These are phyloP conservation scores for Mormyrus proboscirostris DNA, from an alignment of 2,797 vertebrate genomes.

Conservation along the genomic window DNA sequence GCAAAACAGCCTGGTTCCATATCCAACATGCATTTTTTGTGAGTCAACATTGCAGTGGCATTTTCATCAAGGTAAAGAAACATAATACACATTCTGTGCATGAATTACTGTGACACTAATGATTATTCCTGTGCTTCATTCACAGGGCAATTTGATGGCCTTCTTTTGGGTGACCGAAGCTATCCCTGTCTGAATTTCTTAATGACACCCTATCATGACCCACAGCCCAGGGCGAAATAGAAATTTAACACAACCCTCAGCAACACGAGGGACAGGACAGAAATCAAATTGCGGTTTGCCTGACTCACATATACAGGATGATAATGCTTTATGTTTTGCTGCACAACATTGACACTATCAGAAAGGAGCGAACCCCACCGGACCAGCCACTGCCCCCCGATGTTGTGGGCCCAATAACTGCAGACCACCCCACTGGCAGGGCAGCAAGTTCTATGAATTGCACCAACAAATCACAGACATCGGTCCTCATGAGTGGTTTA, in stretches of 20 bases:
- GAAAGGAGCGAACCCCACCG: neutral
- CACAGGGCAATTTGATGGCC: neutral
- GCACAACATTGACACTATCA: neutral
- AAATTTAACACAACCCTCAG: neutral
- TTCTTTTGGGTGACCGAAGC: neutral
- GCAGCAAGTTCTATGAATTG: neutral
- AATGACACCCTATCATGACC: neutral
- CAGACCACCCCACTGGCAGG: neutral
- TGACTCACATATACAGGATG: neutral
- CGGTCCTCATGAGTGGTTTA: neutral
- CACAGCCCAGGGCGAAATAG: neutral
- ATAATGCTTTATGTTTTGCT: neutral
- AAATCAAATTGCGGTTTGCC: neutral
- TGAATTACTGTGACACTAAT: neutral
- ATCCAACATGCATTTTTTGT: neutral
- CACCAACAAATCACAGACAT: neutral
- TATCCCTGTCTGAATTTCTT: neutral
- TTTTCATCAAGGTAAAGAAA: neutral
- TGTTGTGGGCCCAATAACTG: neutral
- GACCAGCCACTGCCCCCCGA: neutral
- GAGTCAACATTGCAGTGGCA: neutral
- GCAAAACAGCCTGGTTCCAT: neutral
- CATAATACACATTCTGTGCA: neutral
- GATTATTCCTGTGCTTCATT: neutral
- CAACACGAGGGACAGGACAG: neutral